Evolutionary conservation across 2,113 vertebrate species (phyloP), one percentile per base, ranked within the genome.

Genomic region (Neotoma lepida): DNA sequence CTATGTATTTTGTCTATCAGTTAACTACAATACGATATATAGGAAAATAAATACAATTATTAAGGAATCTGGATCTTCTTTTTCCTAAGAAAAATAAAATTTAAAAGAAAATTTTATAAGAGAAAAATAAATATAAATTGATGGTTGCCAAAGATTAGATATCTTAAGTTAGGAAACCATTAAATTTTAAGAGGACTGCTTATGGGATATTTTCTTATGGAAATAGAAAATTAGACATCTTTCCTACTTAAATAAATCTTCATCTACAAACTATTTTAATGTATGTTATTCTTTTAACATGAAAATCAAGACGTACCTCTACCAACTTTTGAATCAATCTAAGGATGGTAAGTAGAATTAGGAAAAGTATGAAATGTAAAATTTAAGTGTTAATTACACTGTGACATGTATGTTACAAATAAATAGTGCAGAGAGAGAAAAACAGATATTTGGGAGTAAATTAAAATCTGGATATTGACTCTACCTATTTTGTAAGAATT

Each of bases 21-120:
- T n/a, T 85, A 97, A 92, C 51, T 89, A 13, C 46, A 61, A 35
- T 96, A 84, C 56, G 87, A 70, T 61, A 49, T 94, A 44, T 90
- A 0, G 9, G 9, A 26, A 86, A 86, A 10, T 1, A 78, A 86
- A 96, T 66, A 12, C 12, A 88, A 87, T 95, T 15, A 80, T 54
- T 94, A n/a, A 64, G 91, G 94, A 26, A 24, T 90, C 33, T 90
- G 30, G 41, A 80, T 86, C 3, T 68, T 90, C 33, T 49, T 85
- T 93, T 44, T 54, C 35, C 58, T 30, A 56, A 41, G 71, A 71
- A 30, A 41, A 39, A 41, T 2, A 90, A 86, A 13, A 39, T 26
- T 81, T 66, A 30, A 56, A 64, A n/a, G n/a, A 4, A 54, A 49
- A 54, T 80, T 4, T 28, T 92, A 93, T n/a, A n/a, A 88, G 8